phyloP scores from a whole-genome alignment of 2,888 invertebrate species.

The Cordylochernes scorpioides region DNA sequence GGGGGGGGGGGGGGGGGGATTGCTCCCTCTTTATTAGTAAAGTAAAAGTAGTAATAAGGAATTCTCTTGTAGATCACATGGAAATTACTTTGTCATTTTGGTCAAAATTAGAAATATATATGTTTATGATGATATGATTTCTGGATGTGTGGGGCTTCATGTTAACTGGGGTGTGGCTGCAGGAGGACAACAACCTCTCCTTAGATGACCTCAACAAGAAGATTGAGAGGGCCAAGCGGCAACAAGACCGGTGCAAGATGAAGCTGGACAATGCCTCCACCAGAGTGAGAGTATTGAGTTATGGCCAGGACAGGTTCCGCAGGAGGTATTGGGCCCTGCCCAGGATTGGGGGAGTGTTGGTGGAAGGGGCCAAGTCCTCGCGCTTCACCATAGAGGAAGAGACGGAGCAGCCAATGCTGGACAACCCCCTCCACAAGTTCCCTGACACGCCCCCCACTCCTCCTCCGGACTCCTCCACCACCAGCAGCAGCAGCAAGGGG shows the following conservation, averaged over 20 bases:
- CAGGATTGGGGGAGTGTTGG: constrained; percentile 60
- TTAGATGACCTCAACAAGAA: constrained; percentile 64
- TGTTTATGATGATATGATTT: too few species aligned
- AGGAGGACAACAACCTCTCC: too few species aligned
- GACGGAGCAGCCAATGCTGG: constrained; percentile 4
- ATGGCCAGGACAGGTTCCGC: constrained; percentile 75
- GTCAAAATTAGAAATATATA: too few species aligned
- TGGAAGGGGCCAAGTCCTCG: constrained; percentile 64
- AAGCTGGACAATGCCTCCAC: constrained; percentile 50
- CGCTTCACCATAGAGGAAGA: constrained; percentile 16
- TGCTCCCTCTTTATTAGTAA: too few species aligned
- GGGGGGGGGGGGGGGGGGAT: too few species aligned
- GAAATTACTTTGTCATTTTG: neutral
- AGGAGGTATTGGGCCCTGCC: constrained; percentile 81
- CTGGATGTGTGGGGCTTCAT: too few species aligned
- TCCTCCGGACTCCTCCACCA: too few species aligned
- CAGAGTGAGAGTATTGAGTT: constrained; percentile 47
- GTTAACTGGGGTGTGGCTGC: too few species aligned
- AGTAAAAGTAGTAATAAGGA: too few species aligned
- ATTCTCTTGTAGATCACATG: neutral
- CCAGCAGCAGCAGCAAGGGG: neutral
- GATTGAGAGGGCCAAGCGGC: too few species aligned
- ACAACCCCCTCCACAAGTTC: constrained; percentile 1
- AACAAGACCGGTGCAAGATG: constrained; percentile 20
- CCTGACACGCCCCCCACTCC: too few species aligned